A percentile compares a stretch with the other conserved stretches of the same genome.
Evolutionary conservation across 2,113 vertebrate species (phyloP).

Genomic region (Xyrauchen texanus): DNA sequence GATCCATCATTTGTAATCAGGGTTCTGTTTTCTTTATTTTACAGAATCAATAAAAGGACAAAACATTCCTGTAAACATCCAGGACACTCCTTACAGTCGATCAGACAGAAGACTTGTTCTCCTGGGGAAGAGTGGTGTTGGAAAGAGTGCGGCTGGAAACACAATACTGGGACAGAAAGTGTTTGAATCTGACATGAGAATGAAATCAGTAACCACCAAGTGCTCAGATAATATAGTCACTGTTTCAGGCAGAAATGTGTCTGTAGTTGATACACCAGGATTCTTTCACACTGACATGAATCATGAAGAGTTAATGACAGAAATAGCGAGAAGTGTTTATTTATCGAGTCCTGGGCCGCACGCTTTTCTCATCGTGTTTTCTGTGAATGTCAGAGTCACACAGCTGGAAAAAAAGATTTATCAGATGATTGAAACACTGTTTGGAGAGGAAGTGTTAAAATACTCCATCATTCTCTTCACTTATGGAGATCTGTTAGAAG

Average conservation of each 20-base stretch:
- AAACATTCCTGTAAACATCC: not conserved
- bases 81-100: not conserved
- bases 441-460: slow-evolving; percentile 19
- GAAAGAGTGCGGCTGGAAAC: slow-evolving; percentile 51
- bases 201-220: not conserved
- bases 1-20: too few species aligned
- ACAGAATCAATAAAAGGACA: too few species aligned
- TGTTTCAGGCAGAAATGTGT: not conserved
- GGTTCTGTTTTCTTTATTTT: too few species aligned
- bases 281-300: slow-evolving; percentile 12
- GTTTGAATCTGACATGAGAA: slow-evolving; percentile 9
- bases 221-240: not conserved
- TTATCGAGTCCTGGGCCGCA: slow-evolving; percentile 37
- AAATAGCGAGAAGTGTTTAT: not conserved
- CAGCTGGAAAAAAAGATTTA: slow-evolving; percentile 7
- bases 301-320: not conserved
- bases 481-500: not conserved
- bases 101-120: slow-evolving; percentile 34
- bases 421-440: slow-evolving; percentile 8
- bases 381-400: slow-evolving; percentile 32
- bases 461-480: not conserved
- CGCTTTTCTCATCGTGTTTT: slow-evolving; percentile 40
- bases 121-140: slow-evolving; percentile 41
- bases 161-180: slow-evolving; percentile 29
- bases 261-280: slow-evolving; percentile 48